Evolutionary conservation across 2,797 vertebrate species (phyloP).

Genomic region (Acanthurus lineatus): DNA sequence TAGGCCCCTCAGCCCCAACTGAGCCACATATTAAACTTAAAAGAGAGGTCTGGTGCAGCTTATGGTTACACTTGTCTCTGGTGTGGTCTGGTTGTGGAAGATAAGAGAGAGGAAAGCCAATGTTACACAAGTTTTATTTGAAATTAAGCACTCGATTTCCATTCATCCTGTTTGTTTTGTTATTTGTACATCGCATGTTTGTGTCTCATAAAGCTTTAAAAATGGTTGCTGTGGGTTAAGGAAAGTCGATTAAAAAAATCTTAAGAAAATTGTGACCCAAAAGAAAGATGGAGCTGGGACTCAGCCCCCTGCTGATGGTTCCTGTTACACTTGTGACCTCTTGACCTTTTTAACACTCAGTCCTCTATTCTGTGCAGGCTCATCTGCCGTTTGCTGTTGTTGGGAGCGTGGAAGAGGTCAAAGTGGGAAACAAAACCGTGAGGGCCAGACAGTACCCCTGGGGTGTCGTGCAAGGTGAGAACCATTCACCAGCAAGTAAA

Average conservation of each 20-base stretch:
- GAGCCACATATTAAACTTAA: constrained; percentile 47
- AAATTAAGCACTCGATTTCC: too few species aligned
- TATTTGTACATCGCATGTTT: too few species aligned
- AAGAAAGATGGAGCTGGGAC: not conserved
- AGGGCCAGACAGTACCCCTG: constrained; percentile 98
- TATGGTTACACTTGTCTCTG: constrained; percentile 32
- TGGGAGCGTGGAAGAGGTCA: constrained; percentile 97
- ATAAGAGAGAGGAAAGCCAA: constrained; percentile 17
- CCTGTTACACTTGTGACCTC: constrained; percentile 18
- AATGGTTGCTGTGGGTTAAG: not conserved
- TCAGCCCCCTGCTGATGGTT: not conserved
- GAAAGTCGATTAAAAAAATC: not conserved
- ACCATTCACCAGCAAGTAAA: constrained; percentile 12
- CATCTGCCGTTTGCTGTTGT: constrained; percentile 98
- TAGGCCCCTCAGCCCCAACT: constrained; percentile 12
- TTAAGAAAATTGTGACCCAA: not conserved
- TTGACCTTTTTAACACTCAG: constrained; percentile 19
- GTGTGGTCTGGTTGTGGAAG: constrained; percentile 53
- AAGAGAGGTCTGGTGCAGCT: constrained; percentile 31
- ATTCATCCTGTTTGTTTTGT: too few species aligned
- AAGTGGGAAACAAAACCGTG: constrained; percentile 98
- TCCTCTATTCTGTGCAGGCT: constrained; percentile 84
- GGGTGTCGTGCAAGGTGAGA: constrained; percentile 98
- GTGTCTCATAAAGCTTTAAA: too few species aligned
- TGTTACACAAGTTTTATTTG: too few species aligned